Evolutionary conservation across 2,113 vertebrate species (phyloP).

Genomic region (Pholis gunnellus): DNA sequence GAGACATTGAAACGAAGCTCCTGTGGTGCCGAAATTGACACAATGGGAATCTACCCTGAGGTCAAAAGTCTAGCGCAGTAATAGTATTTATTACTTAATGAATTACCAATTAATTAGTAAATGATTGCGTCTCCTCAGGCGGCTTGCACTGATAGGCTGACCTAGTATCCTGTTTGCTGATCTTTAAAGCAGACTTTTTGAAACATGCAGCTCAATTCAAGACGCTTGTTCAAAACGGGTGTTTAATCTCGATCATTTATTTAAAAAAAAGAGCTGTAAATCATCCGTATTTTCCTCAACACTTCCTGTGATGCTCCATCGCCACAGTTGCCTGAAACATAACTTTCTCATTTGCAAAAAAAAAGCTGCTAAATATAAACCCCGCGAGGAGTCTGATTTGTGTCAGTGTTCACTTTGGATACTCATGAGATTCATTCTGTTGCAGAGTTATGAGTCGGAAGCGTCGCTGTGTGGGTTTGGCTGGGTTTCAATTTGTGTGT

Average conservation of each 20-base stretch:
- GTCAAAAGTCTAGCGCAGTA: constrained; percentile 58
- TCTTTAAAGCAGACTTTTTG: constrained; percentile 10
- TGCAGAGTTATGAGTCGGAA: constrained; percentile 36
- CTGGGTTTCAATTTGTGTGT: constrained; percentile 18
- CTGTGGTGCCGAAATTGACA: constrained; percentile 43
- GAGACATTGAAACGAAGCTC: constrained; percentile 37
- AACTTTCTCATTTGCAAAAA: constrained; percentile 56
- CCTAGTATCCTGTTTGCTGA: constrained; percentile 42
- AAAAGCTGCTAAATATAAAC: constrained; percentile 63
- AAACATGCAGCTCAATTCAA: not conserved
- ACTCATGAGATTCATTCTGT: constrained; percentile 45
- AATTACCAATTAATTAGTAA: constrained; percentile 65
- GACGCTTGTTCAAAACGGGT: not conserved
- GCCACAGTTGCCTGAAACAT: constrained; percentile 14
- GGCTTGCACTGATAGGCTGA: constrained; percentile 48
- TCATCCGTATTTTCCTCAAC: not conserved
- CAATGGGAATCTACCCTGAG: constrained; percentile 42
- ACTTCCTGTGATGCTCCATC: constrained; percentile 1
- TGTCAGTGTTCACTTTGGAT: constrained; percentile 46
- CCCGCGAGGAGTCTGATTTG: constrained; percentile 36
- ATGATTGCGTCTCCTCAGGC: constrained; percentile 43
- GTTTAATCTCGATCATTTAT: not conserved
- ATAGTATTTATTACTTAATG: constrained; percentile 62
- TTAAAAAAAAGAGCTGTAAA: constrained; percentile 5
- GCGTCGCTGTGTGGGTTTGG: constrained; percentile 38